Base-by-base conservation (phyloP, 2,113 vertebrate species). In the Columba janthina region DNA sequence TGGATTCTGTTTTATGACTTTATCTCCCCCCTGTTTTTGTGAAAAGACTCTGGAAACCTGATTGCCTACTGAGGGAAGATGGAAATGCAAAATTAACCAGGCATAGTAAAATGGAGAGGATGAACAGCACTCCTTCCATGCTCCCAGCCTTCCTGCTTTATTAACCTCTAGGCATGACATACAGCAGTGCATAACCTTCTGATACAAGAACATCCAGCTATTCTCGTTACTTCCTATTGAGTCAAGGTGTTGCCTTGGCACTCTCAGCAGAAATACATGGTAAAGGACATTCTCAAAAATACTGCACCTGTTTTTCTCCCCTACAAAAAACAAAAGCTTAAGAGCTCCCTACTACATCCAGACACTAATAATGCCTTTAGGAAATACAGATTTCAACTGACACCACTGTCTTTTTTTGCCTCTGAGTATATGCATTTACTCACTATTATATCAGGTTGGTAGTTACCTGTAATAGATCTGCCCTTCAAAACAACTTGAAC, bases 21-120 rank as follows among this genome's bases (percentile, higher is more conserved):
- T 54, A 66, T 69, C 38, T 64, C 34, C 7, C 4, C 15, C 0
- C 0, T n/a, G 58, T 32, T 65, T 79, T 29, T 5, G 16, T 18
- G 38, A 34, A 70, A 82, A 36, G 7, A 46, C 36, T 48, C 44
- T 0, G 9, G 46, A 91, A 91, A 90, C 8, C 22, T 22, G 12
- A 66, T 1, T 38, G 26, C 64, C 62, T 75, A 38, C 2, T 48
- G 32, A 75, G 11, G 6, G 25, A 72, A 74, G 17, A 66, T 20
- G 4, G 7, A 85, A 88, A 91, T 14, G 10, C 9, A 88, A 46
- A 51, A 76, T 53, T 48, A 83, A 32, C 22, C 28, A 93, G 58
- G 15, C 32, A 38, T 0, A 66, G 19, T 22, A 36, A 78, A 89
- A 89, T 4, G 34, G 29, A 66, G 12, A 89, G 34, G 46, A 75